Percentiles rank a stretch among this genome's conserved stretches.
These are phyloP conservation scores for Telmatherina bonti DNA, from an alignment of 2,797 vertebrate genomes.

Conservation along the genomic window DNA sequence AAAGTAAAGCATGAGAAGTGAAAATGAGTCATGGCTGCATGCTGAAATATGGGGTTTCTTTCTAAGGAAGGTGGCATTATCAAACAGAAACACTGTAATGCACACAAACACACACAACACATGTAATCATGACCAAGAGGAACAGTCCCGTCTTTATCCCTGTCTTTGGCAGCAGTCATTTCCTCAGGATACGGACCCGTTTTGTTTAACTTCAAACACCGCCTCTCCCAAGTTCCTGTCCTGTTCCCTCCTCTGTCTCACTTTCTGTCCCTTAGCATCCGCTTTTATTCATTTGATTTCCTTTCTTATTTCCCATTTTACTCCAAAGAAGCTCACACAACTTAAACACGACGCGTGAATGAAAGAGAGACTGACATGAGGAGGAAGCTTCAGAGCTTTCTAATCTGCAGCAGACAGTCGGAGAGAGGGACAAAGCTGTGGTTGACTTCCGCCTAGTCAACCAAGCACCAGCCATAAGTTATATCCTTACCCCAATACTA, in stretches of 20 bases:
- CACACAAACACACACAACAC: constrained; percentile 46
- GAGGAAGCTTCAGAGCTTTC: constrained; percentile 52
- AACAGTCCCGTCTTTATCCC: constrained; percentile 76
- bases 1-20: constrained; percentile 35
- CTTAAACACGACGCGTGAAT: constrained; percentile 35
- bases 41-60: constrained; percentile 48
- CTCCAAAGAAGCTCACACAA: constrained; percentile 28
- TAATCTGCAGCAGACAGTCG: constrained; percentile 45
- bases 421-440: constrained; percentile 36
- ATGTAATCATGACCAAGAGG: constrained; percentile 71
- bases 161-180: constrained; percentile 77
- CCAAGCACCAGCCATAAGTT: constrained; percentile 70
- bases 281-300: constrained; percentile 37
- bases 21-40: constrained; percentile 39
- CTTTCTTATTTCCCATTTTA: constrained; percentile 32
- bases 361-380: constrained; percentile 39
- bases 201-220: constrained; percentile 80
- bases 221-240: constrained; percentile 67
- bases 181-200: constrained; percentile 78
- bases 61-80: constrained; percentile 40
- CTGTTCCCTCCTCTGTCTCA: constrained; percentile 56
- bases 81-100: constrained; percentile 48
- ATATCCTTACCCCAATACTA: constrained; percentile 76
- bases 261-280: constrained; percentile 24
- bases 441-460: constrained; percentile 61